Percentiles rank a stretch among this genome's conserved stretches.
Conservation (phyloP, 2,888 invertebrate genomes). For the Augochlorella aurata region DNA sequence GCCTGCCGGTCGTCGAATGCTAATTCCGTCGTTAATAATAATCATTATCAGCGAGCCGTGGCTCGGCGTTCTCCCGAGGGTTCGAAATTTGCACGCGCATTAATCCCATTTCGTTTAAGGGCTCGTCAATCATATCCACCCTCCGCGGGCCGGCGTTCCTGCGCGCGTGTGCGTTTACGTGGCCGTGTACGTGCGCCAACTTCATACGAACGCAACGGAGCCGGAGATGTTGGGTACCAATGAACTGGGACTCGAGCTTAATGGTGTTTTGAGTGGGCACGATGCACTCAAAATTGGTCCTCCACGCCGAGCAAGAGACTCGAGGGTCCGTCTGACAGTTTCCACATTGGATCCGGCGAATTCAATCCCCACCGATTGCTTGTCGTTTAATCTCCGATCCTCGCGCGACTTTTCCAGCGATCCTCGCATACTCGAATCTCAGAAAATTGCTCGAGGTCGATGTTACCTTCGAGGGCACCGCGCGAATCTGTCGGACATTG, state of each 20-base stretch:
- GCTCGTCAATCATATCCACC: constrained; percentile 73
- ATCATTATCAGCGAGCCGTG: constrained; percentile 59
- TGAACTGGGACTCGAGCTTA: constrained; percentile 55
- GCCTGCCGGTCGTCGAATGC: constrained; percentile 34
- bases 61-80: constrained; percentile 37
- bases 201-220: background rate
- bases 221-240: constrained; percentile 55
- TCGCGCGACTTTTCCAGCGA: background rate
- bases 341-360: constrained; percentile 26
- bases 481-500: constrained; percentile 3
- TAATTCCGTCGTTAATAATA: constrained; percentile 67
- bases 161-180: background rate
- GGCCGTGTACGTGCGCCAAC: constrained; percentile 1
- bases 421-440: too few species aligned
- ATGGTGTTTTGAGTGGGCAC: constrained; percentile 62
- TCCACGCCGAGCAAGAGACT: constrained; percentile 20
- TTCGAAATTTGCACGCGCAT: constrained; percentile 69
- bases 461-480: background rate
- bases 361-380: constrained; percentile 22
- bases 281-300: constrained; percentile 57
- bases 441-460: too few species aligned
- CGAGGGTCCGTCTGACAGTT: constrained; percentile 40
- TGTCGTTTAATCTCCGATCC: background rate
- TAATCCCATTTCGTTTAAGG: constrained; percentile 74
- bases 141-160: constrained; percentile 36